Base-by-base conservation (phyloP, 2,113 vertebrate genomes). In the Elgaria multicarinata region DNA sequence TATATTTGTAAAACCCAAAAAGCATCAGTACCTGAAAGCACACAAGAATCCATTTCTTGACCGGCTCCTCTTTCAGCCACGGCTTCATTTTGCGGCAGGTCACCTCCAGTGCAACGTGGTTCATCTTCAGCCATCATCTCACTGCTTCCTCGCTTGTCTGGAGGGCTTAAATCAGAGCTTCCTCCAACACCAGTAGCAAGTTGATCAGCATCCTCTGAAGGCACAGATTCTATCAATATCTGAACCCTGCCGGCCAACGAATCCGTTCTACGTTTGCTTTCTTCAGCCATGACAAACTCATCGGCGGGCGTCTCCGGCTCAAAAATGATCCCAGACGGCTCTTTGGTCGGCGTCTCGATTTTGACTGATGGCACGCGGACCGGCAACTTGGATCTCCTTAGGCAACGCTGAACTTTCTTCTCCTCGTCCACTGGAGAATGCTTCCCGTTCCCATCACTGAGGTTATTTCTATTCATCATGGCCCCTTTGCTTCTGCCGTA, bases 311-410 rank as follows among this genome's bases (percentile, higher is more conserved):
- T 18, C 83, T 90, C 93, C 55, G 90, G 90, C 89, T 93, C 90
- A 55, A 89, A 72, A 0, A 0, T 2, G 79, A 90, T 86, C 85
- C 94, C 93, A 71, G 64, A 14, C 87, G 36, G 90, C 26, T 93
- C 94, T 64, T 16, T 79, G 72, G 83, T 55, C 1, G 94, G 93
- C 0, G 90, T 90, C 69, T 95, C 91, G 0, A 53, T 89, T 18
- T 90, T 94, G 81, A 91, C 0, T 33, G 95, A 93, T 87, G 95
- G 91, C 0, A 16, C 92, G 86, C 94, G 79, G 36, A 96, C 85
- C 10, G 96, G 96, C 93, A 97, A 5, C 66, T 94, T 97, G 83
- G 96, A 97, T 83, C 94, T 96, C 92, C 92, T 96, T 75, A 91
- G 79, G 89, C 91, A 90, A 67, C 3, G 33, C 46, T 89, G 93